Base-by-base conservation (phyloP, 2,113 vertebrate species). In the Pachycephala philippinensis region DNA sequence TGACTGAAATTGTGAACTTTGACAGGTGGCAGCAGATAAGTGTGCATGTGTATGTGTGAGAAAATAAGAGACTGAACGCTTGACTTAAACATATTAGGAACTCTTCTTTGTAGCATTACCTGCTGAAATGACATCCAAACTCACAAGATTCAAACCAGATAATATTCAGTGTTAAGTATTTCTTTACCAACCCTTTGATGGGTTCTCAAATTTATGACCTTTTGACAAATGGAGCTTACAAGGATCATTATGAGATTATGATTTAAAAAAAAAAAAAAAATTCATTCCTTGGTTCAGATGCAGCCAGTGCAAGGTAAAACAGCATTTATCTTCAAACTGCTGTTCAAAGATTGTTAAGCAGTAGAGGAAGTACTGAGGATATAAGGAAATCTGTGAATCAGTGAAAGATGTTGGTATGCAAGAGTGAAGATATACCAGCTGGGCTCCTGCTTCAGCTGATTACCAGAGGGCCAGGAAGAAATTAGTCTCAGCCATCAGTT, bases 381-480 rank as follows among this genome's bases (percentile, higher is more conserved):
- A 95, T 64, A 95, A 97, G 97, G 97, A 98, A 97, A 97, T 98
- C 95, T 97, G 91, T 82, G 97, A 98, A 98, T 98, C 93, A 96
- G 97, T 96, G 98, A 98, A 98, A 98, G 97, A 98, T 98, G 98
- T 97, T 95, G 98, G 98, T 97, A 98, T 98, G 98, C 96, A 95
- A 94, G 96, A 97, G 88, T 91, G 98, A 97, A 97, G 98, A 97
- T 93, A 97, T 33, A 92, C 96, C 98, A 98, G 97, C 98, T 98
- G 97, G 97, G 89, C 95, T 93, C 65, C 90, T 63, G 92, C 97
- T 97, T 97, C 98, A 98, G 97, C 98, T 98, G 97, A 91, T 96
- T 98, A 96, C 98, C 97, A 97, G 96, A 96, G 95, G 98, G 98
- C 95, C 97, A 98, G 98, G 98, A 98, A 98, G 98, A 98, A 98